Base-by-base conservation (phyloP, 1,140 invertebrate species). In the Medauroidea extradentata region DNA sequence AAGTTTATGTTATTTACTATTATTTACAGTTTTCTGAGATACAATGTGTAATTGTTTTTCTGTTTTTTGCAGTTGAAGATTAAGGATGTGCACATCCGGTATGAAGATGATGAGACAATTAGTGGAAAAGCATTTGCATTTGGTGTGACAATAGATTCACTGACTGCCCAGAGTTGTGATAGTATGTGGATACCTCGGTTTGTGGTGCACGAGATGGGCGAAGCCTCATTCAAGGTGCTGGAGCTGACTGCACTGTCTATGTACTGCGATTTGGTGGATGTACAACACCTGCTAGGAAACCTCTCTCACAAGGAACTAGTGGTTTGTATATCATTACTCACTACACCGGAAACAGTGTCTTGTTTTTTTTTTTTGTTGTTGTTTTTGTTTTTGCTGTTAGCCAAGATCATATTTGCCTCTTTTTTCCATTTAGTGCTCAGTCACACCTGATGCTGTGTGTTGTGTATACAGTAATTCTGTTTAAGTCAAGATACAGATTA, bases 41-140 rank as follows among this genome's bases (percentile, higher is more conserved):
- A 7, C 3, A 8, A 9, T 39, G 38, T 39, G 9, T 11, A 11
- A 39, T 39, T 9, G 41, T 60, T 21, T 51, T 39, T 61, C 61
- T 52, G 50, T 75, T 75, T 38, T n/a, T 38, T 19, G 3, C 85
- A 98, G 80, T 77, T 99, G 1, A 90, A 90, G 72, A 89, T 99
- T 43, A 87, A 84, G 69, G 93, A 98, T 78, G 94, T 99, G 53
- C 97, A 99, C 73, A 83, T 99, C 53, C 84, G 96, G 19, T 99
- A 93, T 75, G 97, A 99, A 80, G 94, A 99, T 76, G 80, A 81
- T 19, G 80, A 88, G 59, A 92, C 81, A 62, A 78, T 89, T 62
- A 81, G 84, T 11, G 71, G 76, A 53, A 77, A 79, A 39, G 84
- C 86, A 9, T 89, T 98, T 73, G 88, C 92, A 24, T 85, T 92